Conservation (phyloP, 1,140 invertebrate genomes). For the Ceratina calcarata region DNA sequence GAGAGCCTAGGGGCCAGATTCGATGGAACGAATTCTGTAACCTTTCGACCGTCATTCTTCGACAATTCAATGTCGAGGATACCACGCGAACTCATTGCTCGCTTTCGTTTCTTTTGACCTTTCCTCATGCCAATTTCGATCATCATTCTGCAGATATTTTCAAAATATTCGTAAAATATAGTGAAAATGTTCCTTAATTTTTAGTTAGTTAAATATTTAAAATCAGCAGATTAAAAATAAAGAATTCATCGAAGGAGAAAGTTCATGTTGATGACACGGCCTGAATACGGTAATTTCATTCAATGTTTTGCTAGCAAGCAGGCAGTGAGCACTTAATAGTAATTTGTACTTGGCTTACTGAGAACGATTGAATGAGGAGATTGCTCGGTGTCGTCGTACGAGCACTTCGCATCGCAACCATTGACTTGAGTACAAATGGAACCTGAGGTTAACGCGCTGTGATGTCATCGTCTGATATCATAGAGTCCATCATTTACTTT, state of each 20-base stretch:
- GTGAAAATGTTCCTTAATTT: too few species aligned
- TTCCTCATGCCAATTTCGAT: neutral
- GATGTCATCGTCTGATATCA: conserved; percentile 44
- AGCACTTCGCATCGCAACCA: conserved; percentile 36
- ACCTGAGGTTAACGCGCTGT: conserved; percentile 42
- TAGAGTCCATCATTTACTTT: conserved; percentile 13
- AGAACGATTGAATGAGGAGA: conserved; percentile 38
- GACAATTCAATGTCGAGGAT: conserved; percentile 51
- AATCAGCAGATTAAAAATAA: neutral
- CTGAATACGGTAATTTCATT: conserved; percentile 30
- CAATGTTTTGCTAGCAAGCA: conserved; percentile 28
- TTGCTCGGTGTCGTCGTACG: conserved; percentile 19
- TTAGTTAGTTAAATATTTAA: too few species aligned
- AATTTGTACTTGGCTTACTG: conserved; percentile 43
- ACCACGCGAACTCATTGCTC: neutral
- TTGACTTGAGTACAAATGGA: conserved; percentile 38
- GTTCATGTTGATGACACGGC: neutral
- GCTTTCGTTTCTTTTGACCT: neutral
- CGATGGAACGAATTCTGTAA: conserved; percentile 38
- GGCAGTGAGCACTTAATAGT: conserved; percentile 29
- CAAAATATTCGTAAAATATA: too few species aligned
- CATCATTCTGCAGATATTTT: too few species aligned
- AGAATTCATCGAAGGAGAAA: neutral
- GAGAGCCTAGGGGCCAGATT: conserved; percentile 43
- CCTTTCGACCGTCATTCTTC: conserved; percentile 21